Evolutionary conservation across 1,140 invertebrate genomes (phyloP).

Genomic region (Megathymus violae): DNA sequence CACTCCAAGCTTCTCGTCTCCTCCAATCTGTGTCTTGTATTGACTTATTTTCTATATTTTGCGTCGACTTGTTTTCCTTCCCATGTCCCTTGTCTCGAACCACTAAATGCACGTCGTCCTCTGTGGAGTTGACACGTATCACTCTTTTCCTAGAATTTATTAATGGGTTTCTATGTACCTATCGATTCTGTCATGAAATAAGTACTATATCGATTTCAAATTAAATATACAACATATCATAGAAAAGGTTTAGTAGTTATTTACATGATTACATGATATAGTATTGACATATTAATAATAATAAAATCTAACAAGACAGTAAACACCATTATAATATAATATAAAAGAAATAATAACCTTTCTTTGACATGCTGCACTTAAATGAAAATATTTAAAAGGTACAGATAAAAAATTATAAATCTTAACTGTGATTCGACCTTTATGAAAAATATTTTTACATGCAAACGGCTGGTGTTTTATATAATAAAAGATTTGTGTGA

Average conservation of each 20-base stretch:
- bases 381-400: neutral
- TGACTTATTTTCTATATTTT: constrained; percentile 84
- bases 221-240: constrained; percentile 15
- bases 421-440: neutral
- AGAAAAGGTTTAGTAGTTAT: constrained; percentile 1
- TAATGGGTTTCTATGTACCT: constrained; percentile 82
- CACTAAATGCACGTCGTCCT: constrained; percentile 88
- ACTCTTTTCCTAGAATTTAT: constrained; percentile 88
- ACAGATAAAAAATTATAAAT: too few species aligned
- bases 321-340: neutral
- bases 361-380: constrained; percentile 1
- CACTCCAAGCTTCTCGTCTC: constrained; percentile 91
- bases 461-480: neutral
- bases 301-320: too few species aligned
- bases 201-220: constrained; percentile 10
- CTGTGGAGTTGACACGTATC: constrained; percentile 89
- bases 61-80: constrained; percentile 88
- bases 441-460: constrained; percentile 3
- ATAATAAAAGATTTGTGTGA: neutral
- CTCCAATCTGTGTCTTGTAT: constrained; percentile 89
- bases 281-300: too few species aligned
- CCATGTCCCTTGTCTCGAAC: constrained; percentile 86
- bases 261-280: too few species aligned
- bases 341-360: neutral
- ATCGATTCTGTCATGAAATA: constrained; percentile 60